phyloP scores from a whole-genome alignment of 2,888 invertebrate species.

The Ochropleura plecta region DNA sequence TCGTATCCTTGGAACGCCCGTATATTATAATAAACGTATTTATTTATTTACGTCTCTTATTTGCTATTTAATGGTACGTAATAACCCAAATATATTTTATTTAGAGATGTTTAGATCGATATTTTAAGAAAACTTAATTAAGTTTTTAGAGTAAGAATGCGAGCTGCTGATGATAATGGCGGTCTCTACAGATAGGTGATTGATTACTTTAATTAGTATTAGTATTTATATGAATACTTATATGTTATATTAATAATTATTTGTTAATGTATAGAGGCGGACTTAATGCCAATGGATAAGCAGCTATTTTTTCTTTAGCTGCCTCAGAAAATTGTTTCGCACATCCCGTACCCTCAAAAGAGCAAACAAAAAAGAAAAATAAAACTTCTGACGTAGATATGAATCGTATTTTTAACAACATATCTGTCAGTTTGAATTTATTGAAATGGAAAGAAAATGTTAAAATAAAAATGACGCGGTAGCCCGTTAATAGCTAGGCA shows the following conservation, averaged over 20 bases:
- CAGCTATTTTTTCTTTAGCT: neutral
- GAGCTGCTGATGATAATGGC: too few relatives aligned
- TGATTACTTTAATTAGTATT: too few relatives aligned
- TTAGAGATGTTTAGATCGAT: conserved; percentile 7
- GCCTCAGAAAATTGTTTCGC: neutral
- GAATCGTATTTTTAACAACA: conserved; percentile 35
- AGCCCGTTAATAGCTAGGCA: neutral
- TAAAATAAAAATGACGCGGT: conserved; percentile 34
- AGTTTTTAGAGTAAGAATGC: neutral
- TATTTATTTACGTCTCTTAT: conserved; percentile 30
- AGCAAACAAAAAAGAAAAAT: conserved; percentile 3
- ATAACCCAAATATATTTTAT: conserved; percentile 4
- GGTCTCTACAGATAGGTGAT: too few relatives aligned
- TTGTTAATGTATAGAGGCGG: too few relatives aligned
- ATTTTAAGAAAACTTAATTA: neutral
- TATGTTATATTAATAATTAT: too few relatives aligned
- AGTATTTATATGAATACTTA: too few relatives aligned
- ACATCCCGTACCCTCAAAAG: neutral
- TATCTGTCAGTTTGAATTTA: conserved; percentile 42
- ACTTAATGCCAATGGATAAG: too few relatives aligned
- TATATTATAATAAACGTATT: conserved; percentile 18
- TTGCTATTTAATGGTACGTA: conserved; percentile 16
- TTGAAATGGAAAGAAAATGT: conserved; percentile 39
- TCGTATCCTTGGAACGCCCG: conserved; percentile 58
- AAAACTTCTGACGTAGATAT: neutral